A percentile compares a stretch with the other conserved stretches of the same genome.
Conservation (phyloP, 2,113 vertebrate genomes). For the Cathartes aura region DNA sequence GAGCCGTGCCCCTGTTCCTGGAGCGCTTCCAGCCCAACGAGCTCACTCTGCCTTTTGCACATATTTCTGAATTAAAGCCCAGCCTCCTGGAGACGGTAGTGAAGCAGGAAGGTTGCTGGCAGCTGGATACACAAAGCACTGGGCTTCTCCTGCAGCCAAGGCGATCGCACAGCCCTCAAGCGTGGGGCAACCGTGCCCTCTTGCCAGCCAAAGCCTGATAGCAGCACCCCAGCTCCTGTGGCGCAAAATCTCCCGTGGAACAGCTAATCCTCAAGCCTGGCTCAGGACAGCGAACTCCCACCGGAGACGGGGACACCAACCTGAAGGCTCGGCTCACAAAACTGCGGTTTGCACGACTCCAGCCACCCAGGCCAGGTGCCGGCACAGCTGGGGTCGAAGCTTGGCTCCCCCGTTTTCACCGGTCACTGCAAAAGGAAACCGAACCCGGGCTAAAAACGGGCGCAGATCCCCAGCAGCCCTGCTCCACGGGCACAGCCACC, state of each 20-base stretch:
- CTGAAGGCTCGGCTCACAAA: neutral
- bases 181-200: fast-evolving
- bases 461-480: neutral
- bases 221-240: neutral
- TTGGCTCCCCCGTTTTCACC: neutral
- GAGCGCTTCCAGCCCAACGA: neutral
- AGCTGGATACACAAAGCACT: neutral
- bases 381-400: too few relatives aligned
- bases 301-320: fast-evolving
- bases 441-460: fast-evolving
- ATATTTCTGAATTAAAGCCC: neutral
- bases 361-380: neutral
- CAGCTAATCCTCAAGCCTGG: neutral
- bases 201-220: neutral
- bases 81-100: neutral
- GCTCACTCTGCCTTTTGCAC: neutral
- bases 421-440: neutral
- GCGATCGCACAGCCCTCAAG: fast-evolving
- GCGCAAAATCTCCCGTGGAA: fast-evolving
- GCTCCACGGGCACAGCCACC: neutral
- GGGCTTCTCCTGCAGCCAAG: neutral
- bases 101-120: neutral
- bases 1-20: neutral
- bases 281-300: neutral
- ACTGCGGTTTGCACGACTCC: neutral